These are phyloP conservation scores for Idaea aversata DNA, from an alignment of 2,888 invertebrate species.

Conservation along the genomic window DNA sequence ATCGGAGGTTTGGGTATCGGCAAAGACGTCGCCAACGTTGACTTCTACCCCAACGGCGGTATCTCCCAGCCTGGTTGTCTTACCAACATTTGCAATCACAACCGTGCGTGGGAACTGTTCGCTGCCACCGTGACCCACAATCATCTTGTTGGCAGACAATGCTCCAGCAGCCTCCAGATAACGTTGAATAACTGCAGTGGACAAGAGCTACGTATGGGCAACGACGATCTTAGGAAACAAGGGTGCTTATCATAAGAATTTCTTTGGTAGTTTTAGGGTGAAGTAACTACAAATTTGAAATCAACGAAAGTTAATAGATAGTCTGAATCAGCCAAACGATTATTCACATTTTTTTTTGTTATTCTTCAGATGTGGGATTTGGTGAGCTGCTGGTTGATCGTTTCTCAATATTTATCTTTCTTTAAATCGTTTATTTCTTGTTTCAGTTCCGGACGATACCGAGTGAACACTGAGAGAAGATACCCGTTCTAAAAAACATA, in stretches of 20 bases:
- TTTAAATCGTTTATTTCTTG: conserved; percentile 13
- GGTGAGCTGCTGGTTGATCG: no score
- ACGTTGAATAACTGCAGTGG: conserved; percentile 47
- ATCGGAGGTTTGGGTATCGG: conserved; percentile 65
- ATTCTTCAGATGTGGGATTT: no score
- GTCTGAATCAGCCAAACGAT: no score
- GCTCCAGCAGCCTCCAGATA: conserved; percentile 40
- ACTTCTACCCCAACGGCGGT: conserved; percentile 81
- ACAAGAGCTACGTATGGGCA: conserved; percentile 43
- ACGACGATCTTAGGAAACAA: conserved; percentile 44
- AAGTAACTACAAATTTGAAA: not conserved
- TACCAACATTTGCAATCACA: conserved; percentile 50
- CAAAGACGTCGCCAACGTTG: conserved; percentile 67
- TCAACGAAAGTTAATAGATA: not conserved
- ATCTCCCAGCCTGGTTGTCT: conserved; percentile 50
- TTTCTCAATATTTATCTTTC: conserved; percentile 3
- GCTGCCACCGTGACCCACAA: conserved; percentile 46
- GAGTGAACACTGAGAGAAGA: conserved; percentile 38
- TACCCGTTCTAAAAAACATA: conserved; percentile 37
- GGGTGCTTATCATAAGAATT: conserved; percentile 38
- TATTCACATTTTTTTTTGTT: no score
- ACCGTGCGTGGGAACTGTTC: conserved; percentile 52
- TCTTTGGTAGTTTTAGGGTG: conserved; percentile 12
- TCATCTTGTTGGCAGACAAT: conserved; percentile 44
- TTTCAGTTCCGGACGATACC: conserved; percentile 45